These are phyloP conservation scores for Mycogona germanica DNA, from an alignment of 2,888 invertebrate genomes.

Conservation along the genomic window DNA sequence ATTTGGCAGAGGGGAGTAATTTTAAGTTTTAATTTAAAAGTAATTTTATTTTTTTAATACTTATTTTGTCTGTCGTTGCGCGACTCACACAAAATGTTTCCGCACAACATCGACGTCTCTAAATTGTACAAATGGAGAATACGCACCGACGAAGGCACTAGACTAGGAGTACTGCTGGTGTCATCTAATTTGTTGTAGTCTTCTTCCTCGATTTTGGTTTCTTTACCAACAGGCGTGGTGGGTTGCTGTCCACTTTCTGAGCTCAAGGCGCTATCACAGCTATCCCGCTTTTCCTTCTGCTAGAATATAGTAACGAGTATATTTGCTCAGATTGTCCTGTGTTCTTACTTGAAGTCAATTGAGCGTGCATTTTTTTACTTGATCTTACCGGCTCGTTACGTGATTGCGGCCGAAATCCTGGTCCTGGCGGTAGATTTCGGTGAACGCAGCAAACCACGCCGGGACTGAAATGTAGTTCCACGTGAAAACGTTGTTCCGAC, in stretches of 20 bases:
- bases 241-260: constrained; percentile 5
- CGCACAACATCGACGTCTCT: too few species aligned
- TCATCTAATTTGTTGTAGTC: constrained; percentile 5
- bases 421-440: constrained; percentile 83
- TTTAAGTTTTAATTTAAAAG: too few species aligned
- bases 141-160: background rate
- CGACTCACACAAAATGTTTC: too few species aligned
- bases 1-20: too few species aligned
- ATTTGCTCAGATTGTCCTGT: background rate
- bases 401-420: constrained; percentile 83
- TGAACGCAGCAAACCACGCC: constrained; percentile 95
- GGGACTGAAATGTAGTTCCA: constrained; percentile 97
- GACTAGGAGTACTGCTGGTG: background rate
- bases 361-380: background rate
- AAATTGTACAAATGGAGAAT: too few species aligned
- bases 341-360: background rate
- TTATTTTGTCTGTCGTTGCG: too few species aligned
- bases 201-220: constrained; percentile 12
- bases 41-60: too few species aligned
- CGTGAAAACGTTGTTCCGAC: constrained; percentile 64
- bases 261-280: constrained; percentile 9
- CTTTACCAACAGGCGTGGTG: background rate
- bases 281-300: constrained; percentile 15
- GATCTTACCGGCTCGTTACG: constrained; percentile 42
- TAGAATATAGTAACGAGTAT: background rate